Evolutionary conservation across 2,888 invertebrate genomes (phyloP), one percentile per base, ranked within the genome.

Genomic region (Oxytorus armatus): DNA sequence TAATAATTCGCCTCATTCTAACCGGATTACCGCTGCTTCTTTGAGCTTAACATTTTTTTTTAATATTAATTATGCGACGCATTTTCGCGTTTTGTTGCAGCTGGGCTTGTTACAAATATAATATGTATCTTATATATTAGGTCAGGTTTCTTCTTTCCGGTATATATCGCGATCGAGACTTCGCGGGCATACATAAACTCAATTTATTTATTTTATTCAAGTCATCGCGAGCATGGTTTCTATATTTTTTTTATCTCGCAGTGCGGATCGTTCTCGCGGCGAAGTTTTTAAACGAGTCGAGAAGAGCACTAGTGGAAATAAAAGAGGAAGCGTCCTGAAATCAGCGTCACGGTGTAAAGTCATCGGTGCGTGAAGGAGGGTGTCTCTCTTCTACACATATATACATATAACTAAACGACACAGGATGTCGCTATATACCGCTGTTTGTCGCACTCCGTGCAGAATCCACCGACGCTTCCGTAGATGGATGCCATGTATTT

Each of bases 311-410:
- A 47, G 44, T 77, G 57, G 76, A 82, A 87, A 87, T 85, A 86
- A 86, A 85, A 83, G 85, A 83, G 85, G 84, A 87, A 88, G 85
- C 87, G 57, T 88, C 87, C 89, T 87, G 87, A 88, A 89, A 89
- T 89, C 89, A 89, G 85, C 87, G 87, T 88, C 88, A 90, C 89
- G 87, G 83, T 87, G 89, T 88, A 84, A 89, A 70, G 74, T 81
- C 88, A 86, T 70, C 87, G 79, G 86, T 89, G 88, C 89, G 84
- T 89, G 83, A 87, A 88, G 74, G 72, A 81, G 84, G 85, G 83
- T 87, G 82, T 83, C 85, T 84, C 85, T 85, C 42, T 33, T 39
- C 8, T 16, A 65, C 21, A 51, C n/a, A 36, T 23, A 33, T 33
- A 59, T 25, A 49, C 21, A 51, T 14, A 16, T 47, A 23, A 65